A percentile compares a stretch with the other conserved stretches of the same genome.
phyloP scores from a whole-genome alignment of 2,888 invertebrate species.

The Cotesia congregata region DNA sequence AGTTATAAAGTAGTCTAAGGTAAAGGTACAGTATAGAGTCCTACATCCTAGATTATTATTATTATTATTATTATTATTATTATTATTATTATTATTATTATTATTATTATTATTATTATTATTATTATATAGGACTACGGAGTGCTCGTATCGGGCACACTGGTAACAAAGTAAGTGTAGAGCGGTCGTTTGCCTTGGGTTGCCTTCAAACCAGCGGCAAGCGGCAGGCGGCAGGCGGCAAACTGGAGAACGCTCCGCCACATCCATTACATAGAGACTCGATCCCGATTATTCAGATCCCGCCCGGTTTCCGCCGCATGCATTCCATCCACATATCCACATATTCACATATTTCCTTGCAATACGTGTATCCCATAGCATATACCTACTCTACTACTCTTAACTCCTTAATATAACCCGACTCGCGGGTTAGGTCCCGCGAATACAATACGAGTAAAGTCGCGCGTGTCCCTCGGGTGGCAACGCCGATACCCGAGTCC shows the following conservation, averaged over 20 bases:
- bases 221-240: background rate
- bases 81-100: too few species aligned
- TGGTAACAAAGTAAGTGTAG: conserved; percentile 46
- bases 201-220: conserved; percentile 59
- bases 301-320: conserved; percentile 66
- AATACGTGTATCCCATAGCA: background rate
- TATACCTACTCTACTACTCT: background rate
- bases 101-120: too few species aligned
- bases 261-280: conserved; percentile 39
- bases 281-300: conserved; percentile 66
- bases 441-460: conserved; percentile 8
- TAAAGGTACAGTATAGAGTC: background rate
- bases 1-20: too few species aligned
- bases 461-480: conserved; percentile 24
- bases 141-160: background rate
- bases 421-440: conserved; percentile 11
- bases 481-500: conserved; percentile 27
- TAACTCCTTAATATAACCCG: background rate
- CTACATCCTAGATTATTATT: too few species aligned
- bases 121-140: background rate
- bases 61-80: too few species aligned
- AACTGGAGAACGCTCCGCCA: conserved; percentile 39
- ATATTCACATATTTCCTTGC: conserved; percentile 3
- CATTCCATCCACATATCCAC: conserved; percentile 60
- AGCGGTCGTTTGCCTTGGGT: conserved; percentile 69